Percentiles rank a stretch among this genome's conserved stretches.
These are phyloP conservation scores for Ammospiza caudacuta DNA, from an alignment of 2,113 vertebrate genomes.

Conservation along the genomic window DNA sequence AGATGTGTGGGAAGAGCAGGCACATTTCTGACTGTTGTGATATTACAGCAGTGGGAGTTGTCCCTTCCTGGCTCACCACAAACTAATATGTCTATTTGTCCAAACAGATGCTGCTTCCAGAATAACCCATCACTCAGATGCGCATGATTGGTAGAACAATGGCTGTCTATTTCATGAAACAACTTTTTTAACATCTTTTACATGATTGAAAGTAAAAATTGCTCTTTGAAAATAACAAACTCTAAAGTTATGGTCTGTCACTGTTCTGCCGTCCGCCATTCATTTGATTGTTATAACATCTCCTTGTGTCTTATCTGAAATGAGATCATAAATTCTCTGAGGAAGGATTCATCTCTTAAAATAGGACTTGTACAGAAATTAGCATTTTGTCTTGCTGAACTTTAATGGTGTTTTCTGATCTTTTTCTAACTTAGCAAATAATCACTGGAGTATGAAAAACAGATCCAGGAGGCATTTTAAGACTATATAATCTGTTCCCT, in stretches of 20 bases:
- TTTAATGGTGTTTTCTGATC: background rate
- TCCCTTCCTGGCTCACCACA: background rate
- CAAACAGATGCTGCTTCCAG: background rate
- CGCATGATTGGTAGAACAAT: background rate
- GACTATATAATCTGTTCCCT: background rate
- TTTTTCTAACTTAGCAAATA: background rate
- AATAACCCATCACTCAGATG: background rate
- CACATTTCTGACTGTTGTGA: background rate
- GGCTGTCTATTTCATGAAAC: background rate
- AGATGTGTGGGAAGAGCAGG: background rate
- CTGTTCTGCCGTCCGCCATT: background rate
- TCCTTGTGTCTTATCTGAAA: conserved; percentile 7
- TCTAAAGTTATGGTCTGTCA: background rate
- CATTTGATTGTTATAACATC: background rate
- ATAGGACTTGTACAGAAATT: background rate
- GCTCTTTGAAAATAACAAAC: conserved; percentile 26
- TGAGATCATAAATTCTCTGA: background rate
- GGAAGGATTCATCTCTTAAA: background rate
- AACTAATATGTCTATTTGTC: background rate
- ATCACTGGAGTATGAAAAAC: background rate
- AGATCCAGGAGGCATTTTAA: background rate
- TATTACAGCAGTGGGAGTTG: background rate
- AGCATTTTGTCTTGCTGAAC: background rate
- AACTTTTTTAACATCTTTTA: background rate
- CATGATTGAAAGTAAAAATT: conserved; percentile 16